Conservation (phyloP, 1,140 invertebrate genomes). For the Pogonognathellus flavescens region DNA sequence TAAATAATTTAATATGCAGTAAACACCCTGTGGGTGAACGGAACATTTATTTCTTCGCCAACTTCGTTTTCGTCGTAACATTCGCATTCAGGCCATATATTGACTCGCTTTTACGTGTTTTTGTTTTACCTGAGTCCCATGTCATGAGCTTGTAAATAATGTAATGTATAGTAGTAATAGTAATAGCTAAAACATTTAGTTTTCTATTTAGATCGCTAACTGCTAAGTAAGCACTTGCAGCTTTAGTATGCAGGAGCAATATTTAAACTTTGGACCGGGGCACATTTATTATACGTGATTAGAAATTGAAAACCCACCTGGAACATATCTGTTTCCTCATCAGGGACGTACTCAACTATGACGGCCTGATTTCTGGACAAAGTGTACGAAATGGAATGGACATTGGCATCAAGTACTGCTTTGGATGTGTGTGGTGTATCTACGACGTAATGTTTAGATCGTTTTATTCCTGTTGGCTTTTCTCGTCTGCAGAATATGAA, state of each 20-base stretch:
- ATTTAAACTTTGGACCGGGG: too few species aligned
- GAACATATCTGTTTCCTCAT: slow-evolving; percentile 98
- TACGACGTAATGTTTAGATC: slow-evolving; percentile 95
- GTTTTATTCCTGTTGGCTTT: slow-evolving; percentile 91
- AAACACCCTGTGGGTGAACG: slow-evolving; percentile 30
- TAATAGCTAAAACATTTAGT: too few species aligned
- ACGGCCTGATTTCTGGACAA: slow-evolving; percentile 95
- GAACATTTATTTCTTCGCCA: slow-evolving; percentile 12
- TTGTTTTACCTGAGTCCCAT: too few species aligned
- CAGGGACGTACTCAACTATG: slow-evolving; percentile 96
- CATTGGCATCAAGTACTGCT: slow-evolving; percentile 61
- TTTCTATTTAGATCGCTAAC: too few species aligned
- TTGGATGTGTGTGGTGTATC: slow-evolving; percentile 84
- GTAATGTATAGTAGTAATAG: too few species aligned
- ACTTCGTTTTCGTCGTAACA: too few species aligned
- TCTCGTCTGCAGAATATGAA: slow-evolving; percentile 89
- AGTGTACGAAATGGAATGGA: slow-evolving; percentile 97
- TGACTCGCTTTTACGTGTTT: too few species aligned
- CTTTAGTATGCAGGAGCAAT: neutral
- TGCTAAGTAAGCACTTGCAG: too few species aligned
- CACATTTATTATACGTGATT: neutral
- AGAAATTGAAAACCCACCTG: slow-evolving; percentile 78
- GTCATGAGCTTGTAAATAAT: too few species aligned
- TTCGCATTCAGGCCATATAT: too few species aligned
- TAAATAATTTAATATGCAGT: slow-evolving; percentile 38